Percentiles rank a stretch among this genome's conserved stretches.
Conservation (phyloP, 2,888 invertebrate species). For the Erannis defoliaria region DNA sequence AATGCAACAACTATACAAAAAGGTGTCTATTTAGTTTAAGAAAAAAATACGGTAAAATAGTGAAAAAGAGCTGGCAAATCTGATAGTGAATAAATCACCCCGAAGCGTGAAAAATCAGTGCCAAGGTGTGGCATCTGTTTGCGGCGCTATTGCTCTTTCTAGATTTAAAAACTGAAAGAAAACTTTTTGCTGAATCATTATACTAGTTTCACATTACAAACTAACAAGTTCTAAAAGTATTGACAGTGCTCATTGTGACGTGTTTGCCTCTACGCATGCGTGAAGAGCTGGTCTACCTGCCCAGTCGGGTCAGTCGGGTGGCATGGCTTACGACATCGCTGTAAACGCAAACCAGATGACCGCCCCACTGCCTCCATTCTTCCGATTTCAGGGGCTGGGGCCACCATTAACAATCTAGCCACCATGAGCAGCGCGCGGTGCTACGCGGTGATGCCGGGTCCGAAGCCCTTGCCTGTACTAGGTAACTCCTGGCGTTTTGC, state of each 20-base stretch:
- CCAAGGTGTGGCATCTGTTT: neutral
- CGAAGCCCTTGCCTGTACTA: conserved; percentile 90
- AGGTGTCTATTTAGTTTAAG: too few relatives aligned
- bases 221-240: conserved; percentile 13
- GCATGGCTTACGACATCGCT: conserved; percentile 69
- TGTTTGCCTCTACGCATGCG: conserved; percentile 54
- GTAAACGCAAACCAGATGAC: conserved; percentile 71
- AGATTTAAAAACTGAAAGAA: conserved; percentile 1
- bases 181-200: conserved; percentile 7
- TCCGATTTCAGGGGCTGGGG: conserved; percentile 66
- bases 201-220: neutral
- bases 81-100: neutral
- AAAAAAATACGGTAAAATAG: neutral
- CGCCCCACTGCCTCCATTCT: conserved; percentile 68
- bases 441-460: conserved; percentile 91
- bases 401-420: conserved; percentile 65
- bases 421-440: conserved; percentile 78
- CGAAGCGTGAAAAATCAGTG: neutral
- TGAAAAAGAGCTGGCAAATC: neutral
- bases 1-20: too few relatives aligned
- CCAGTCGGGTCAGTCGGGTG: conserved; percentile 55
- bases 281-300: conserved; percentile 53
- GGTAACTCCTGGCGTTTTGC: conserved; percentile 95
- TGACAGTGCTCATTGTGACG: conserved; percentile 42
- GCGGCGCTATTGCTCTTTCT: neutral